phyloP scores from a whole-genome alignment of 2,888 invertebrate species.

The Furcula furcula region DNA sequence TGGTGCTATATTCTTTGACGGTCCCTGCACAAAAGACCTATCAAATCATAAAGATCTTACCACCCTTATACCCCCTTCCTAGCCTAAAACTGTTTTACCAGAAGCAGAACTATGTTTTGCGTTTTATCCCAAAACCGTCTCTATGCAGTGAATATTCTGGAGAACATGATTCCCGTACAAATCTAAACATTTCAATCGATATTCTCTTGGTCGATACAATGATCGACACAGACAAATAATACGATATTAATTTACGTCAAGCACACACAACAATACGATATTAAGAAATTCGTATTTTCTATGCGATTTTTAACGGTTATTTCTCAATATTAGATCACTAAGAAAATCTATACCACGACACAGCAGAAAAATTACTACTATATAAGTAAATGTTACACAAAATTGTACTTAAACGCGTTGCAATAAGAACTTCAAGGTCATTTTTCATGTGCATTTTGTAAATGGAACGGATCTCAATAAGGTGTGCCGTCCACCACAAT shows the following conservation, averaged over 20 bases:
- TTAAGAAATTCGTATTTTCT: slow-evolving; percentile 48
- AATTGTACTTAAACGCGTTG: neutral
- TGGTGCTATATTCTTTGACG: too few relatives aligned
- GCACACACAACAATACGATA: slow-evolving; percentile 39
- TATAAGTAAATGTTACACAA: neutral
- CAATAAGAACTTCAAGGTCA: neutral
- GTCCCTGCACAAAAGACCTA: too few relatives aligned
- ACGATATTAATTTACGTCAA: slow-evolving; percentile 44
- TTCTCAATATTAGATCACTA: slow-evolving; percentile 44
- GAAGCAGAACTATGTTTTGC: too few relatives aligned
- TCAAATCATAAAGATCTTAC: too few relatives aligned
- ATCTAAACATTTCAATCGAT: slow-evolving; percentile 11
- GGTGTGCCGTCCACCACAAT: slow-evolving; percentile 64
- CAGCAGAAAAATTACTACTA: neutral
- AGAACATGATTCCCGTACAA: too few relatives aligned
- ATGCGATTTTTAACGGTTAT: slow-evolving; percentile 64
- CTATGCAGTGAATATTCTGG: too few relatives aligned
- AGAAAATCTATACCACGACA: slow-evolving; percentile 5
- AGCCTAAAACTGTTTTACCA: too few relatives aligned
- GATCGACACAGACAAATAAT: slow-evolving; percentile 22
- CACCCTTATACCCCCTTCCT: too few relatives aligned
- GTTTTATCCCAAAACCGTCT: too few relatives aligned
- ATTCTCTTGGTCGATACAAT: slow-evolving; percentile 6
- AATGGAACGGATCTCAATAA: slow-evolving; percentile 46
- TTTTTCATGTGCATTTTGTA: slow-evolving; percentile 2